Conservation (phyloP, 2,888 invertebrate genomes). For the Pristionchus entomophagus region DNA sequence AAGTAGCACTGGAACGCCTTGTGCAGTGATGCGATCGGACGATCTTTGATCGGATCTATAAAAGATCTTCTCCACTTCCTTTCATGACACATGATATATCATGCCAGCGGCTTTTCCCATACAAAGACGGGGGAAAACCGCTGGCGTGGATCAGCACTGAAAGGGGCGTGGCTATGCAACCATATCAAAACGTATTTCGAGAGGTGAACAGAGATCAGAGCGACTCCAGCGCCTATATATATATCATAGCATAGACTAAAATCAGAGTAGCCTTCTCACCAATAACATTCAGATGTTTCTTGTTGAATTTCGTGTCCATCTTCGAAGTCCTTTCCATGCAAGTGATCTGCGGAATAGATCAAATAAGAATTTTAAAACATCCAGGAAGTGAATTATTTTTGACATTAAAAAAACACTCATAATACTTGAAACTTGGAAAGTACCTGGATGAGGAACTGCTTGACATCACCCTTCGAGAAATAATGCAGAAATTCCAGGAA, state of each 20-base stretch:
- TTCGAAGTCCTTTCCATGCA: background rate
- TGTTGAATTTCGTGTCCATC: constrained; percentile 28
- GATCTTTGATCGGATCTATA: constrained; percentile 56
- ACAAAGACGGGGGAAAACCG: no score
- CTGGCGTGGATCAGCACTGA: no score
- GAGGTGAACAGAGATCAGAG: no score
- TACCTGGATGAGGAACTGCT: constrained; percentile 35
- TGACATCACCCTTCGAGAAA: constrained; percentile 23
- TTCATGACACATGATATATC: no score
- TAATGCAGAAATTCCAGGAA: constrained; percentile 35
- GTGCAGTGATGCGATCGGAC: constrained; percentile 54
- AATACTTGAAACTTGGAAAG: background rate
- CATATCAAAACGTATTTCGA: no score
- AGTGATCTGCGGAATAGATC: constrained; percentile 16
- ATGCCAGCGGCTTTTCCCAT: no score
- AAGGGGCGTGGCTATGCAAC: no score
- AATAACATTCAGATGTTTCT: constrained; percentile 41
- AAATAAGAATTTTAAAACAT: background rate
- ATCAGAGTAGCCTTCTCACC: background rate
- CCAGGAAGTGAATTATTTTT: background rate
- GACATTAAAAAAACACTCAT: no score
- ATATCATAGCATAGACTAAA: background rate
- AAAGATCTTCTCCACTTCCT: no score
- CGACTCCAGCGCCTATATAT: no score
- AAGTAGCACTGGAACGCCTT: constrained; percentile 58